Evolutionary conservation across 2,888 invertebrate genomes (phyloP), one percentile per base, ranked within the genome.

Genomic region (Macrosoma leucophasiata): DNA sequence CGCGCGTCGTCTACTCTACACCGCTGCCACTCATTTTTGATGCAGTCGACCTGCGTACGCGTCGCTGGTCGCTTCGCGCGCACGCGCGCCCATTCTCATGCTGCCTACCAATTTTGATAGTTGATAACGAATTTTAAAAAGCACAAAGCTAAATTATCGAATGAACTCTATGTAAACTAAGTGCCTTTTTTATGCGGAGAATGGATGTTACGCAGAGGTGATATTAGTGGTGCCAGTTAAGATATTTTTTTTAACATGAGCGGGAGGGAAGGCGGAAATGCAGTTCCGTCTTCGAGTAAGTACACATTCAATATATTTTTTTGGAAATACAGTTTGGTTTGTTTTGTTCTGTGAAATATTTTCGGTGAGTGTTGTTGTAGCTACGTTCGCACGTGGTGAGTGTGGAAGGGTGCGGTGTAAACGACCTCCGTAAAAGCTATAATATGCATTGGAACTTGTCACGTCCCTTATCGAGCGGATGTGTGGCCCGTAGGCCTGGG

Each of bases 281-380:
- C 79, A 84, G 78, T 78, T 79, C 78, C 81, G 71, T 76, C 79
- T 78, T 76, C 72, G 55, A 79, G 82, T 84, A 67, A 84, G 82
- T 81, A 73, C 53, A 39, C 44, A 40, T 56, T 50, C 42, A 47
- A 48, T 48, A 49, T 41, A 52, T 58, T 58, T 55, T 55, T 49
- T 46, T 49, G 52, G 40, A 50, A 29, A 44, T 53, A 51, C 30
- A 37, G 19, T 32, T 45, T 36, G 29, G 39, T 33, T 28, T 33
- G 37, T 39, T 44, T 30, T 39, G 28, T 20, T 41, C 8, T 21
- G 26, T 40, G 31, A 40, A 39, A 27, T 39, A 34, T 37, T 50
- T 36, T 25, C 34, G 14, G 39, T 33, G 26, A 13, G 34, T 49
- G 44, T 47, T 45, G 52, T 45, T 39, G 36, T 54, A 37, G 39